Evolutionary conservation across 2,113 vertebrate genomes (phyloP).

Genomic region (Hemibagrus wyckioides): DNA sequence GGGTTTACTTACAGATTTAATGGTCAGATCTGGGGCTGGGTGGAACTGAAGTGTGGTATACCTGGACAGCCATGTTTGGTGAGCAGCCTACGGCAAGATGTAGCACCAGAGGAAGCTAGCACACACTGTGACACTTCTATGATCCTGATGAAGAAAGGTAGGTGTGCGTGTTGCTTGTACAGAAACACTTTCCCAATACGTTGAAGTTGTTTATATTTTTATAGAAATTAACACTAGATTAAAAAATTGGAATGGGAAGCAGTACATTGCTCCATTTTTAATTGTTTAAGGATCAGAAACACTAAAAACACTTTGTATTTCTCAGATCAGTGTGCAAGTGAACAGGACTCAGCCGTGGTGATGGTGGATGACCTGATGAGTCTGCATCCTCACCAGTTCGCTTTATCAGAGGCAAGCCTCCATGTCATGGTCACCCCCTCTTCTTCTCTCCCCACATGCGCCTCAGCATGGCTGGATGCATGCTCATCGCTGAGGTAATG

Average conservation of each 20-base stretch:
- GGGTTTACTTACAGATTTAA: conserved; percentile 70
- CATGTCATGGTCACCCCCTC: conserved; percentile 71
- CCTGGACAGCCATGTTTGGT: conserved; percentile 62
- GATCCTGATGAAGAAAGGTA: conserved; percentile 74
- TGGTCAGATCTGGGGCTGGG: conserved; percentile 67
- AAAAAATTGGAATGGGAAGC: neutral
- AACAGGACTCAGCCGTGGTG: conserved; percentile 67
- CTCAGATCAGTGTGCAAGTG: conserved; percentile 59
- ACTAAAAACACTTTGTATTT: neutral
- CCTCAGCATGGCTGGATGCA: conserved; percentile 67
- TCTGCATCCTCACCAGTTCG: conserved; percentile 70
- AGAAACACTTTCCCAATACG: neutral
- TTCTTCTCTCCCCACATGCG: conserved; percentile 66
- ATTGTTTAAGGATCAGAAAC: neutral
- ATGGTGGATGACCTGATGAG: conserved; percentile 76
- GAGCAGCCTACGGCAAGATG: conserved; percentile 62
- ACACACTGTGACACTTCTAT: conserved; percentile 71
- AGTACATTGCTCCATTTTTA: neutral
- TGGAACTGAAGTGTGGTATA: conserved; percentile 66
- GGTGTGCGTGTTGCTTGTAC: neutral
- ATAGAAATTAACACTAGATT: neutral
- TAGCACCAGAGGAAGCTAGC: conserved; percentile 61
- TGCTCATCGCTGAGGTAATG: conserved; percentile 72
- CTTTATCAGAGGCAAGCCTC: conserved; percentile 78
- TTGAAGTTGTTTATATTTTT: neutral